A percentile compares a stretch with the other conserved stretches of the same genome.
These are phyloP conservation scores for Brachionus rubens DNA, from an alignment of 1,140 invertebrate species.

Conservation along the genomic window DNA sequence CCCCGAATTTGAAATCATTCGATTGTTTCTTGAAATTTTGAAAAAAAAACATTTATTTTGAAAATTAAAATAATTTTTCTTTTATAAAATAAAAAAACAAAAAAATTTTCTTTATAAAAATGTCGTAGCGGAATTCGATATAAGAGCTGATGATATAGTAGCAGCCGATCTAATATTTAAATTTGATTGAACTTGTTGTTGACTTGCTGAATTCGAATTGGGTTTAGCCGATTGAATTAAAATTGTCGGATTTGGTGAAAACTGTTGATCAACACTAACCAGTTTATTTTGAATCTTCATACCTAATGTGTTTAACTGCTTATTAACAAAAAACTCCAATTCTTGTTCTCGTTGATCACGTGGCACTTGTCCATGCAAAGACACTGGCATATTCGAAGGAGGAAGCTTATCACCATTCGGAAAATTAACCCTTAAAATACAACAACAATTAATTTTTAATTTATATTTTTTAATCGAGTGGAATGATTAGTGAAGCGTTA, in stretches of 20 bases:
- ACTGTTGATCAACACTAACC: not conserved
- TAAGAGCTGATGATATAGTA: not conserved
- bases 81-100: too few species aligned
- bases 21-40: too few species aligned
- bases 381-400: constrained; percentile 55
- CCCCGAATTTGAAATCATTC: too few species aligned
- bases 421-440: constrained; percentile 48
- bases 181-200: not conserved
- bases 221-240: not conserved
- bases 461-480: too few species aligned
- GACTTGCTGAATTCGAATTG: constrained; percentile 19
- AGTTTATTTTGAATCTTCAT: constrained; percentile 41
- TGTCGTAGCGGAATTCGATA: constrained; percentile 10
- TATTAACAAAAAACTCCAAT: constrained; percentile 57
- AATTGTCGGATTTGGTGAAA: constrained; percentile 25
- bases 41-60: too few species aligned
- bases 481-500: constrained; percentile 10
- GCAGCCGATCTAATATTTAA: constrained; percentile 1
- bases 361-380: constrained; percentile 53
- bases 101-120: too few species aligned
- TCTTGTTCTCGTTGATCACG: constrained; percentile 58
- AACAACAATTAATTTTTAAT: not conserved
- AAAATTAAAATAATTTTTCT: too few species aligned
- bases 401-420: constrained; percentile 57
- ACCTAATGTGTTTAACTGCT: constrained; percentile 50